A percentile compares a stretch with the other conserved stretches of the same genome.
These are phyloP conservation scores for Gastracanthus pulcherrimus DNA, from an alignment of 2,888 invertebrate species.

Conservation along the genomic window DNA sequence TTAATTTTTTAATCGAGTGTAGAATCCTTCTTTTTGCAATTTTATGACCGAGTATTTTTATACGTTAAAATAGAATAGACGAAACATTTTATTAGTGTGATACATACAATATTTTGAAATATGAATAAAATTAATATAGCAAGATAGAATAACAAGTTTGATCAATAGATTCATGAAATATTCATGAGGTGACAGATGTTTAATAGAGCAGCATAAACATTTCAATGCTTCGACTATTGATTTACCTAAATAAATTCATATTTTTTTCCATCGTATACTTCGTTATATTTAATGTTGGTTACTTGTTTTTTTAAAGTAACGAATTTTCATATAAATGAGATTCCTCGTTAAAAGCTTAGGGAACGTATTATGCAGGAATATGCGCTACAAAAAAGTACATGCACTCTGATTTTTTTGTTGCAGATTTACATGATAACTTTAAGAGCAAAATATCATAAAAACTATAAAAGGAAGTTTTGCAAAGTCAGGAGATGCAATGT, in stretches of 20 bases:
- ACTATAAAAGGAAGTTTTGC: background rate
- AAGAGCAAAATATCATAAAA: conserved; percentile 1
- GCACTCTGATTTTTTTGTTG: background rate
- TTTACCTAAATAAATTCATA: background rate
- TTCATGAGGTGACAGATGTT: background rate
- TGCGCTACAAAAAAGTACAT: no score
- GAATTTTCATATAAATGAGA: conserved; percentile 7
- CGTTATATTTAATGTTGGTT: background rate
- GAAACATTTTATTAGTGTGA: no score
- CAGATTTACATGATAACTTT: background rate
- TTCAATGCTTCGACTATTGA: background rate
- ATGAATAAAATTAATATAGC: conserved; percentile 28
- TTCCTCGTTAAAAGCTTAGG: conserved; percentile 14
- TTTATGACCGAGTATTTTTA: no score
- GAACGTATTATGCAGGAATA: background rate
- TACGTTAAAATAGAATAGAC: no score
- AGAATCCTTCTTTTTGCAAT: no score
- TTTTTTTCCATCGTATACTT: no score
- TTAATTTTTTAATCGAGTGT: no score
- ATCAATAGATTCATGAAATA: conserved; percentile 35
- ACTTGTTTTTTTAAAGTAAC: background rate
- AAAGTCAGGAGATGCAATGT: background rate
- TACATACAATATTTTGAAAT: background rate
- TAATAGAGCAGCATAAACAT: background rate
- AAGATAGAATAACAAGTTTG: conserved; percentile 23